These are phyloP conservation scores for Cancer borealis DNA, from an alignment of 2,888 invertebrate species.

Conservation along the genomic window DNA sequence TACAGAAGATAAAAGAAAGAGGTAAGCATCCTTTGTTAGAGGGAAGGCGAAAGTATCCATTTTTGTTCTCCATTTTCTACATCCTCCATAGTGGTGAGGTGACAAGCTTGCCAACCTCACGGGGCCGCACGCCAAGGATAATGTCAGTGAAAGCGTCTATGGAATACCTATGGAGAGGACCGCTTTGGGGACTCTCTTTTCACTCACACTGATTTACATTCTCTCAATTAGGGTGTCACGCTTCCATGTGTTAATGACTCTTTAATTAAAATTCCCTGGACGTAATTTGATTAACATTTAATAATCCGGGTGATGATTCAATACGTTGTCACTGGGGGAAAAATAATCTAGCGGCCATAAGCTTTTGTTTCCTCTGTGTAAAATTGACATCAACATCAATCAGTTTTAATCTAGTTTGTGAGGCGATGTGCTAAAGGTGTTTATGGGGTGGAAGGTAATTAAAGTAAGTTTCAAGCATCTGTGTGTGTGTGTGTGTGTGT, in stretches of 20 bases:
- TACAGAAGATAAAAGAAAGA: neutral
- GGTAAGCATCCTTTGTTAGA: neutral
- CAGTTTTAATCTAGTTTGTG: neutral
- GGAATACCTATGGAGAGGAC: slow-evolving; percentile 67
- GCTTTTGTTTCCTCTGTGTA: neutral
- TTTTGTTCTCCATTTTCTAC: slow-evolving; percentile 72
- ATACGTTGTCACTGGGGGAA: slow-evolving; percentile 1
- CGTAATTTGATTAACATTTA: slow-evolving; percentile 14
- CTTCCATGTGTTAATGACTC: slow-evolving; percentile 26
- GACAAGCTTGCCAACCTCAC: slow-evolving; percentile 71
- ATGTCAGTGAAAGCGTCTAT: slow-evolving; percentile 75
- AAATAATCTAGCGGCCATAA: neutral
- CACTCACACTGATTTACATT: slow-evolving; percentile 53
- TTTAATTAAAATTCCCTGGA: slow-evolving; percentile 43
- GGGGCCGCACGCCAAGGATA: slow-evolving; percentile 72
- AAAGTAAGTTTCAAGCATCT: slow-evolving; percentile 7
- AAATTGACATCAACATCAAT: neutral
- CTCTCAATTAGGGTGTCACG: slow-evolving; percentile 49
- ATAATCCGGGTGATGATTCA: slow-evolving; percentile 5
- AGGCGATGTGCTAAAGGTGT: neutral
- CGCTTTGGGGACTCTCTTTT: slow-evolving; percentile 14
- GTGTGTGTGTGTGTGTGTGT: too few relatives aligned
- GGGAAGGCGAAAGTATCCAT: slow-evolving; percentile 33
- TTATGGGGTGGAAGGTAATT: neutral
- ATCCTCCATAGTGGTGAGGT: slow-evolving; percentile 55